Base-by-base conservation (phyloP, 2,113 vertebrate genomes). In the Smithornis capensis region DNA sequence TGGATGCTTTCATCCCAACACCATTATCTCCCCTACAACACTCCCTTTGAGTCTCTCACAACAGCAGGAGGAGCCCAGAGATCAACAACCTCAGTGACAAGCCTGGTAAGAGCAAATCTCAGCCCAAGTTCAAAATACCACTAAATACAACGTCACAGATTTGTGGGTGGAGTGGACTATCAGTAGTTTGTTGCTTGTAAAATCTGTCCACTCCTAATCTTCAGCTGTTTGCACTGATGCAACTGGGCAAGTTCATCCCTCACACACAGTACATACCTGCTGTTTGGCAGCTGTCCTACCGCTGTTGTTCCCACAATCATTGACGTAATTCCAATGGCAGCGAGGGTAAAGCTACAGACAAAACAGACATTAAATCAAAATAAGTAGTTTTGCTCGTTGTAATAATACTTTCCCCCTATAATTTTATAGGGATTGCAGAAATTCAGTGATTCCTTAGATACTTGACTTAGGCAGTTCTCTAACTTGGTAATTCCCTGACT, bases 281-380 rank as follows among this genome's bases (percentile, higher is more conserved):
- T 95, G 13, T 98, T 98, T 38, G 99, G 99, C 40, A 99, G 96
- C 78, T 98, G 98, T 44, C 99, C 99, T 27, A 99, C 98, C 35
- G 98, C 10, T 4, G 97, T 98, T 1, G 99, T 99, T 87, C 99
- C 99, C 10, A 98, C 92, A 59, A 99, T 98, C 96, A 99, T 98
- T 97, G 99, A 98, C 16, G 96, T 97, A 89, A 99, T 98, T 47
- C 99, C 99, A 47, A 99, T 98, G 85, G 97, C 28, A 92, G 98
- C 99, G 6, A 99, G 97, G 29, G 98, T 98, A 44, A 99, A 81
- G 84, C 99, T 99, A 93, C 55, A 95, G 90, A 65, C 12, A 95
- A 76, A 95, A 80, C 3, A 87, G 74, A 92, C 25, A 11, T 45
- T 47, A 74, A 67, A 64, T 31, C n/a, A 28, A 65, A 42, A 21